Evolutionary conservation across 2,797 vertebrate genomes (phyloP), one percentile per base, ranked within the genome.

Genomic region (Epinephelus awoara): DNA sequence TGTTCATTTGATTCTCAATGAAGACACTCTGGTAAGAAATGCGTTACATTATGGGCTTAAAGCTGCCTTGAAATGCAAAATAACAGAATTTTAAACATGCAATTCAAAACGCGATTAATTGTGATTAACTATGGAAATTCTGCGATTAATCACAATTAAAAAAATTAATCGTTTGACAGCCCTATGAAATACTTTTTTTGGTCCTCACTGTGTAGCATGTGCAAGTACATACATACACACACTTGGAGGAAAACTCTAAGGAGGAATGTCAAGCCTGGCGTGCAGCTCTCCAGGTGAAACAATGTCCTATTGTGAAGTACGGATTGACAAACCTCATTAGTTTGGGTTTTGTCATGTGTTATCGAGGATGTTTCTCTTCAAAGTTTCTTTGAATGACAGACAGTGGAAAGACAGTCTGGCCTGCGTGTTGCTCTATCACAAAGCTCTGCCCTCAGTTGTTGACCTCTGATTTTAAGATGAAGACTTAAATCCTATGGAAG

Each of bases 301-400:
- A 84, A 79, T 58, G 76, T 17, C 67, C 82, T 67, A 58, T 66
- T 82, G 57, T 88, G 9, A 68, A 4, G 21, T 56, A 42, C 13
- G 27, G 27, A 74, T 12, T 10, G 57, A 74, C 67, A 72, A 73
- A 67, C 23, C 12, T 7, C 5, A 27, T 56, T 27, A 2, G 38
- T 57, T 69, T 72, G 1, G n/a, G 42, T 50, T 77, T 18, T 21
- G 62, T 70, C 34, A 64, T 11, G 42, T 8, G 9, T 54, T 18
- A 18, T 71, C 25, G 34, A 61, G 29, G 11, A 72, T 75, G 23
- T 34, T 63, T 27, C 23, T 12, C 19, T 52, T 55, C 11, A 11
- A 0, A 2, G 21, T 57, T 38, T 19, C 5, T 49, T 75, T 51
- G 5, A 38, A 40, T 21, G n/a, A 21, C n/a, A 57, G 4, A 70